Evolutionary conservation across 2,797 vertebrate species (phyloP).

Genomic region (Notolabrus celidotus): DNA sequence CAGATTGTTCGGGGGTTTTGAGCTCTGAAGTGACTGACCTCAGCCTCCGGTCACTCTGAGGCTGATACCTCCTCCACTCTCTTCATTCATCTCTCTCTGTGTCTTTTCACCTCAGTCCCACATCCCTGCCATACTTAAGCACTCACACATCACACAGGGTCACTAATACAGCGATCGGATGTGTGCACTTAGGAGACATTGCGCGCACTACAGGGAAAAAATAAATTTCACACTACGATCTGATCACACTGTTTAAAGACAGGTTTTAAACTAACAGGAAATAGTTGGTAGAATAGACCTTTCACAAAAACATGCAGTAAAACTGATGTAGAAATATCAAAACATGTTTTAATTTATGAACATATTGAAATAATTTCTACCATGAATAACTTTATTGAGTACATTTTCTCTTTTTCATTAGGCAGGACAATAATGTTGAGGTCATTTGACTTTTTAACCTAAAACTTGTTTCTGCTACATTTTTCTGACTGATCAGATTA

Average conservation of each 20-base stretch:
- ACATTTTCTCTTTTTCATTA: no score
- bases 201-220: conserved; percentile 10
- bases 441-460: no score
- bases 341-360: no score
- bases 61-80: conserved; percentile 43
- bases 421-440: no score
- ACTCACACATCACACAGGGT: conserved; percentile 47
- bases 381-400: no score
- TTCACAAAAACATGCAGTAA: background rate
- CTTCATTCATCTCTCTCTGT: conserved; percentile 54
- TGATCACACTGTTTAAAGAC: background rate
- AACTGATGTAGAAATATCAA: no score
- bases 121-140: conserved; percentile 51
- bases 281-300: no score
- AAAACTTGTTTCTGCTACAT: no score
- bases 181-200: conserved; percentile 46
- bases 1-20: conserved; percentile 41
- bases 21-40: conserved; percentile 59
- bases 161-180: conserved; percentile 47
- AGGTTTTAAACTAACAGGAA: no score
- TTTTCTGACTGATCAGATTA: no score
- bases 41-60: conserved; percentile 48
- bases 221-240: conserved; percentile 8
- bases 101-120: conserved; percentile 60
- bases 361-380: no score